These are phyloP conservation scores for Drosophila navojoa DNA, from an alignment of 1,140 invertebrate species.

Conservation along the genomic window DNA sequence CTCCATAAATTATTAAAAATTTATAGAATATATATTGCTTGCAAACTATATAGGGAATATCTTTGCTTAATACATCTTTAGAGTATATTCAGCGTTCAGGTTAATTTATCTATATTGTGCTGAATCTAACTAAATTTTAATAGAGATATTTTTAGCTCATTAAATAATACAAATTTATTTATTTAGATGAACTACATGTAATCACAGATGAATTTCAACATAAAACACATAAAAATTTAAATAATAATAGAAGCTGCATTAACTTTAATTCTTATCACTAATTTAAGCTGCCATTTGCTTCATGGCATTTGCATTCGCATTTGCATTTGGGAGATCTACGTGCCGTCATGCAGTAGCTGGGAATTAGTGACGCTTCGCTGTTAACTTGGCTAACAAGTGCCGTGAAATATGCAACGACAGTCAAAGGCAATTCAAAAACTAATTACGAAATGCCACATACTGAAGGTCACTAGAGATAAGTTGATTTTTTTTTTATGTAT, in stretches of 20 bases:
- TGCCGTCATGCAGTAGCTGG: conserved; percentile 68
- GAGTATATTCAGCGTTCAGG: too few species aligned
- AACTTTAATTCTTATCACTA: conserved; percentile 14
- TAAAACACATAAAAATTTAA: background rate
- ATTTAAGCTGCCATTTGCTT: conserved; percentile 5
- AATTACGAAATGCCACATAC: conserved; percentile 31
- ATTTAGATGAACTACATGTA: too few species aligned
- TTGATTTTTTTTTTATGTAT: too few species aligned
- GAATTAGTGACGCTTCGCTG: conserved; percentile 55
- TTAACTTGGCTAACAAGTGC: conserved; percentile 31
- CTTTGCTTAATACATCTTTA: too few species aligned
- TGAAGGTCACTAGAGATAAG: conserved; percentile 3
- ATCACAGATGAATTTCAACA: background rate
- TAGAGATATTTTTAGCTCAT: too few species aligned
- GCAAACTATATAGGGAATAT: too few species aligned
- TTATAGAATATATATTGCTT: too few species aligned
- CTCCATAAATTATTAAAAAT: too few species aligned
- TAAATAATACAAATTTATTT: too few species aligned
- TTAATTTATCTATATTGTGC: too few species aligned
- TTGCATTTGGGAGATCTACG: conserved; percentile 30
- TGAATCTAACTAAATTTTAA: too few species aligned
- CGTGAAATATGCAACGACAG: conserved; percentile 51
- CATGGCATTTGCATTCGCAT: conserved; percentile 4
- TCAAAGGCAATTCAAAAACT: conserved; percentile 19
- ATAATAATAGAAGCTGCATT: conserved; percentile 4